Evolutionary conservation across 2,113 vertebrate genomes (phyloP), one percentile per base, ranked within the genome.

Genomic region (Megaceryle maxima): DNA sequence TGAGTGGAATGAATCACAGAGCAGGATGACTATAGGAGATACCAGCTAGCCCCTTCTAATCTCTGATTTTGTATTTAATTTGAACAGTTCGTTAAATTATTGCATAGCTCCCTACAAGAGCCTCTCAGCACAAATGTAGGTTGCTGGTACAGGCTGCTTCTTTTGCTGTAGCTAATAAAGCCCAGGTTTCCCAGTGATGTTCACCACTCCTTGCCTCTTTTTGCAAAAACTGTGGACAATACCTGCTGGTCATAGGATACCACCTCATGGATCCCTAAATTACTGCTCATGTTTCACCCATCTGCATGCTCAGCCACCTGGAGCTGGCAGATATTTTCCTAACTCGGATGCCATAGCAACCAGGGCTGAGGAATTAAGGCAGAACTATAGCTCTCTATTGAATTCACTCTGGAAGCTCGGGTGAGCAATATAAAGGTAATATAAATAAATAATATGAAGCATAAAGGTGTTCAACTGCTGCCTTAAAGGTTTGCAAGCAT

Each of bases 311-410:
- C 76, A 91, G 94, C 68, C 95, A 98, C 94, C 94, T 97, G 96
- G 93, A 97, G 86, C 75, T 93, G 94, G 90, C 87, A 96, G 92
- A 87, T 90, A 96, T 89, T 97, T 97, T 96, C 96, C 93, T 94
- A 88, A 66, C 26, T 78, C n/a, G 78, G 94, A 83, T 89, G 50
- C 83, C 94, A 95, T 93, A 94, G 96, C 93, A 97, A 97, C 96
- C n/a, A 92, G 81, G 67, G 66, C 56, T 86, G 78, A 86, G 75
- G 76, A 94, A 92, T 83, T 85, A 96, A 96, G 77, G 91, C 50
- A 79, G 90, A 94, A 62, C 78, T 73, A 59, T 33, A 62, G 46
- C 20, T 91, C 74, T 24, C 77, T 70, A 83, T 72, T 88, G 57
- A 94, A 55, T 81, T 86, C 2, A 25, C 86, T 75, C 43, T 50